Base-by-base conservation (phyloP, 2,888 invertebrate species). In the Cheilosia impressa region DNA sequence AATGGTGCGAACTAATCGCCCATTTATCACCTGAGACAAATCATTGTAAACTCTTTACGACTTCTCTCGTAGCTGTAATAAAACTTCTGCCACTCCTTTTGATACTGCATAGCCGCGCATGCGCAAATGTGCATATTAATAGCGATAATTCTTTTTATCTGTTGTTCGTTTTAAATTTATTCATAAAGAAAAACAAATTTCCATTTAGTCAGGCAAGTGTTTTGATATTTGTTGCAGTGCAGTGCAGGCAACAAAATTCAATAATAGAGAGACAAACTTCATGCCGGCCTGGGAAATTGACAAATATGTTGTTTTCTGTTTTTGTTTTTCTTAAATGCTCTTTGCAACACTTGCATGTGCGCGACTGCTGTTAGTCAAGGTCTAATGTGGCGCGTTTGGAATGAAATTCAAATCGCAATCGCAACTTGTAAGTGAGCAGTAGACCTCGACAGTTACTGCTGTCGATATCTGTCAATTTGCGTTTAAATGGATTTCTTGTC, bases 21-120 rank as follows among this genome's bases (percentile, higher is more conserved):
- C 52, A 85, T 76, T 85, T 81, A 81, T 85, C 85, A 81, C 57
- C 31, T 60, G 15, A 66, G 76, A 81, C 81, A 85, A 81, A 81
- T 85, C 65, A 84, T 76, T 80, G 69, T 65, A 75, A 65, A 22
- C 41, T 84, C 79, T 80, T 84, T 75, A 84, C 80, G 79, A 80
- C 84, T 83, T 52, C 63, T 69, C 66, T 31, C 31, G 57, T 68
- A 68, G 31, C 62, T 41, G 65, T 57, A 71, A 78, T 68, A 72
- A 78, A 62, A 72, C 58, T 68, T 57, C 45, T 62, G 41, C 69
- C 84, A 80, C 84, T 84, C 84, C 84, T 83, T 55, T 66, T 53
- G 43, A 60, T 73, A 55, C 27, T 34, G 22, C 47, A 38, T 71
- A 63, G 45, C 38, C 31, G 19, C 50, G 19, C 34, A 55, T 72